phyloP scores from a whole-genome alignment of 2,113 vertebrate species.

The Corydoras sp. region DNA sequence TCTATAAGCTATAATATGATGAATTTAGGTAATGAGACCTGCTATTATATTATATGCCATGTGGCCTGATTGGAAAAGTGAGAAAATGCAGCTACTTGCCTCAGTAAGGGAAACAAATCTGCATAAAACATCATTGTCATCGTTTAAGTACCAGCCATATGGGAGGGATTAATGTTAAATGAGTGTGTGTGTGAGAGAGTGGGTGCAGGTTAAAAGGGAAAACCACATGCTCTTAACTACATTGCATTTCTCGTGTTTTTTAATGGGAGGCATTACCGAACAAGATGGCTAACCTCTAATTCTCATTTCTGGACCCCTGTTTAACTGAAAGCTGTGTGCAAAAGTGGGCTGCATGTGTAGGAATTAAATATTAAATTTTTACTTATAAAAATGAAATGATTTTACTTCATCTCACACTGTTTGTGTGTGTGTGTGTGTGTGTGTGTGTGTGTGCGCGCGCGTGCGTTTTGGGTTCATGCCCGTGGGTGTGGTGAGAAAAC shows the following conservation, averaged over 20 bases:
- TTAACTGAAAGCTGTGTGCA: slow-evolving; percentile 37
- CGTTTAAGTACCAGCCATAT: slow-evolving; percentile 38
- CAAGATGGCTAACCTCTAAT: slow-evolving; percentile 31
- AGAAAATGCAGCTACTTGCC: background rate
- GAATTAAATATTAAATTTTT: slow-evolving; percentile 2
- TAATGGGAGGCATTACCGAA: slow-evolving; percentile 35
- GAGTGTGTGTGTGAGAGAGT: slow-evolving; percentile 17
- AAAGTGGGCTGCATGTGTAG: slow-evolving; percentile 17
- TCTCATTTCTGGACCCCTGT: slow-evolving; percentile 33
- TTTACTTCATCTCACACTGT: slow-evolving; percentile 24
- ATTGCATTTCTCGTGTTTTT: slow-evolving; percentile 40
- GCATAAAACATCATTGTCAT: slow-evolving; percentile 39
- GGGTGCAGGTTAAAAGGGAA: slow-evolving; percentile 27
- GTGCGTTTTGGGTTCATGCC: slow-evolving; percentile 32
- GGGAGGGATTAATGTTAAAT: slow-evolving; percentile 35
- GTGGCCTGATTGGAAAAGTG: background rate
- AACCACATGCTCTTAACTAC: slow-evolving; percentile 39
- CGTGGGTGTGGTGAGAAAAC: slow-evolving; percentile 16
- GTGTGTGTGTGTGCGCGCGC: slow-evolving; percentile 7
- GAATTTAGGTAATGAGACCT: slow-evolving; percentile 17
- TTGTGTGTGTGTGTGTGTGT: slow-evolving; percentile 15
- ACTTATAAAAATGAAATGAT: slow-evolving; percentile 22
- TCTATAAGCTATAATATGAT: slow-evolving; percentile 15
- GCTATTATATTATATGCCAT: slow-evolving; percentile 5
- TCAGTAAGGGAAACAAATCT: slow-evolving; percentile 22